phyloP scores from a whole-genome alignment of 1,140 invertebrate species.

The Oedothorax gibbosus region DNA sequence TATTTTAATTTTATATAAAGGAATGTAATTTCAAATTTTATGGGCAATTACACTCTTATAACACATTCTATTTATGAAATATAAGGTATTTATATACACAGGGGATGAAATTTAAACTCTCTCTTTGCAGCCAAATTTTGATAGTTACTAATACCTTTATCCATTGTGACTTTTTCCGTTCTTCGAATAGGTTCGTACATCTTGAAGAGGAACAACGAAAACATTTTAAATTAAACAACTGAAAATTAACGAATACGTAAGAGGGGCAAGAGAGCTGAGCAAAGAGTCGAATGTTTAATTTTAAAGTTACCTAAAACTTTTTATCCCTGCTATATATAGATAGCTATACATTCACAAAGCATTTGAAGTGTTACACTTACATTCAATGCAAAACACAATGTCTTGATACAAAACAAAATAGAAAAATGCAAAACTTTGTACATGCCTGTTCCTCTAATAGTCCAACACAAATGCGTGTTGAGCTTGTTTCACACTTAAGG shows the following conservation, averaged over 20 bases:
- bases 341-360: conserved; percentile 2
- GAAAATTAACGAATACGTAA: background rate
- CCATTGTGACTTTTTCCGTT: conserved; percentile 31
- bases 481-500: too few species aligned
- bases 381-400: background rate
- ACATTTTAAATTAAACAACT: background rate
- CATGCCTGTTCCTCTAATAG: conserved; percentile 34
- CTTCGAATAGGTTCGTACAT: conserved; percentile 7
- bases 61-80: too few species aligned
- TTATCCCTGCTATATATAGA: conserved; percentile 11
- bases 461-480: background rate
- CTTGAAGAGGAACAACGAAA: background rate
- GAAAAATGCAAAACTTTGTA: background rate
- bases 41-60: background rate
- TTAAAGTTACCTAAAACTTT: background rate
- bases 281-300: conserved; percentile 11
- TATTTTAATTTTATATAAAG: background rate
- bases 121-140: background rate
- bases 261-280: background rate
- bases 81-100: conserved; percentile 27
- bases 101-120: conserved; percentile 24
- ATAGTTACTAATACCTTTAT: conserved; percentile 15
- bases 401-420: background rate
- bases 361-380: too few species aligned
- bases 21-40: background rate